These are phyloP conservation scores for Ceyx margarethae DNA, from an alignment of 2,113 vertebrate genomes.

Conservation along the genomic window DNA sequence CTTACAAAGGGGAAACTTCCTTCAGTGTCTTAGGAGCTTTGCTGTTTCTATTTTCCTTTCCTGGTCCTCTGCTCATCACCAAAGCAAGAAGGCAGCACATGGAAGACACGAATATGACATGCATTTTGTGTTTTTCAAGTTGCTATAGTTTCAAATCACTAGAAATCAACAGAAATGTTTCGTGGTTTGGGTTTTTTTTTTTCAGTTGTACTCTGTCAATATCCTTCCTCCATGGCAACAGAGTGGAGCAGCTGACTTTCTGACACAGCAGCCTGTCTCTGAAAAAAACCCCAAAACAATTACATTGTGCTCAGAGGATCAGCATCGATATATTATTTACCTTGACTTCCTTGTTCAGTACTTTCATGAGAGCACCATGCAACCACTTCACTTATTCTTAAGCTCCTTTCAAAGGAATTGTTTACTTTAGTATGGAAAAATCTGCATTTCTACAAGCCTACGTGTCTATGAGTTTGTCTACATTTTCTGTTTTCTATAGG, in stretches of 20 bases:
- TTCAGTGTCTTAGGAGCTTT: not conserved
- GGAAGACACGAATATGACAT: not conserved
- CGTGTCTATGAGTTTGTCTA: not conserved
- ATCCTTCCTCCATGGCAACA: not conserved
- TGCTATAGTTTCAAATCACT: not conserved
- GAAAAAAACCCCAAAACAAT: not conserved
- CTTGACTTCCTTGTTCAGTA: not conserved
- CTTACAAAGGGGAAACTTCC: too few relatives aligned
- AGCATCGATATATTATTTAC: not conserved
- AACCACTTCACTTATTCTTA: not conserved
- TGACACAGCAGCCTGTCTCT: not conserved
- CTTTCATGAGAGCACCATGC: not conserved
- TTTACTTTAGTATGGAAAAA: not conserved
- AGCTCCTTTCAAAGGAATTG: not conserved
- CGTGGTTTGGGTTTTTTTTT: not conserved
- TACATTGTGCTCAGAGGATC: not conserved
- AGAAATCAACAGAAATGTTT: not conserved
- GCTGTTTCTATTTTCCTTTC: not conserved
- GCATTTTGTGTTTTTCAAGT: not conserved
- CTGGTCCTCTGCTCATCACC: not conserved
- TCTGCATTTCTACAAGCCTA: not conserved
- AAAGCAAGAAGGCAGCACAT: accelerated
- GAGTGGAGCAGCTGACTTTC: not conserved
- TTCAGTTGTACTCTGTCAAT: not conserved
- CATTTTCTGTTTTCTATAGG: not conserved